Evolutionary conservation across 2,888 invertebrate species (phyloP).

Genomic region (Drosophila suboccidentalis): DNA sequence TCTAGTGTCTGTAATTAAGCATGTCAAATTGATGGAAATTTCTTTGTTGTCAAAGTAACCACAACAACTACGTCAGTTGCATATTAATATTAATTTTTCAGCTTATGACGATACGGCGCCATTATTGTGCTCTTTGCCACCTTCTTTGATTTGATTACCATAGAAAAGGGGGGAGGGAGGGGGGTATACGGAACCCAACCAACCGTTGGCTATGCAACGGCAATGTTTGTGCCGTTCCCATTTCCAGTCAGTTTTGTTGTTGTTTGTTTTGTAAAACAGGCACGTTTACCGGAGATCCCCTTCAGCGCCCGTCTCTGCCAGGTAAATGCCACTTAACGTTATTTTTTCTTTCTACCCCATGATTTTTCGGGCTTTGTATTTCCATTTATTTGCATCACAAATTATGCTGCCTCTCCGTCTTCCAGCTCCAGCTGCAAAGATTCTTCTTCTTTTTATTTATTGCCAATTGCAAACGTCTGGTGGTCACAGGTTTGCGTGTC

Average conservation of each 20-base stretch:
- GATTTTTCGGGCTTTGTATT: constrained; percentile 70
- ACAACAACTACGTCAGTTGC: constrained; percentile 22
- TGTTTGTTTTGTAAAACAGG: constrained; percentile 80
- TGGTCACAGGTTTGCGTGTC: constrained; percentile 46
- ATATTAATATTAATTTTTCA: constrained; percentile 63
- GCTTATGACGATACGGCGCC: constrained; percentile 38
- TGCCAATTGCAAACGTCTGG: constrained; percentile 75
- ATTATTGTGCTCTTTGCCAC: constrained; percentile 55
- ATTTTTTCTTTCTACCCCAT: constrained; percentile 60
- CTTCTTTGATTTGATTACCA: constrained; percentile 71
- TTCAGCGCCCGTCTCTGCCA: constrained; percentile 26
- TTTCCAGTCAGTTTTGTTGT: constrained; percentile 46
- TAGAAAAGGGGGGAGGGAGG: not conserved
- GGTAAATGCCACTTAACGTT: constrained; percentile 80
- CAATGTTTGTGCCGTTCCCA: constrained; percentile 72
- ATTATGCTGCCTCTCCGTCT: constrained; percentile 55
- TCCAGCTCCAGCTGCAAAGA: constrained; percentile 57
- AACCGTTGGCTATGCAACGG: constrained; percentile 72
- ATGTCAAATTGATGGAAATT: constrained; percentile 29
- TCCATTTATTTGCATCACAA: constrained; percentile 76
- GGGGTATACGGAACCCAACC: constrained; percentile 11
- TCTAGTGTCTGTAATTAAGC: constrained; percentile 54
- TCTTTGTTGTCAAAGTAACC: constrained; percentile 49
- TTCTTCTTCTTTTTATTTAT: constrained; percentile 74
- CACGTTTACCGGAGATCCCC: constrained; percentile 55